Evolutionary conservation across 2,888 invertebrate genomes (phyloP).

Genomic region (Cyrtodaria siliqua): DNA sequence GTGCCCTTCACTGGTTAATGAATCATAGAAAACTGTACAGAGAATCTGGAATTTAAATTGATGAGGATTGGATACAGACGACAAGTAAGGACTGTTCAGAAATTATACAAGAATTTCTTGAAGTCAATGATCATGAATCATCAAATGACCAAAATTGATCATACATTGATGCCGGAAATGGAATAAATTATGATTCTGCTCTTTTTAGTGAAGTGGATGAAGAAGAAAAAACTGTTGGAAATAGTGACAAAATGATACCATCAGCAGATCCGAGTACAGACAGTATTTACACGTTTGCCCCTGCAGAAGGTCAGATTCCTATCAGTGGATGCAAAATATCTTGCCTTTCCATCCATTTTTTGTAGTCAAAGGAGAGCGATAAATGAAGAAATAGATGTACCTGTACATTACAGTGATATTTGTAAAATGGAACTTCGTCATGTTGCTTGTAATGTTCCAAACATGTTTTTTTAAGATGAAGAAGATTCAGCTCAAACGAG

Average conservation of each 20-base stretch:
- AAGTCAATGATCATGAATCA: not conserved
- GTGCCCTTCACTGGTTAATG: constrained; percentile 58
- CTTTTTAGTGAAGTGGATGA: constrained; percentile 30
- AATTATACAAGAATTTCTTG: constrained; percentile 19
- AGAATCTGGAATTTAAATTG: constrained; percentile 40
- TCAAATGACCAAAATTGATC: no score
- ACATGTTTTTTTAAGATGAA: no score
- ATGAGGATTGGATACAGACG: constrained; percentile 37
- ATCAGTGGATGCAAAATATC: constrained; percentile 13
- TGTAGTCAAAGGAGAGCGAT: no score
- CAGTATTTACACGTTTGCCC: constrained; percentile 37
- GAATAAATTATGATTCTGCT: constrained; percentile 17
- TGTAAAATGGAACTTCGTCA: no score
- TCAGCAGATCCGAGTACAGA: constrained; percentile 15
- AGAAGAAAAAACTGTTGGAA: constrained; percentile 20
- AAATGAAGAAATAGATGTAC: no score
- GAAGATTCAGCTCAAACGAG: no score
- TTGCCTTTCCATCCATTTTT: constrained; percentile 17
- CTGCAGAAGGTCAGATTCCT: constrained; percentile 23
- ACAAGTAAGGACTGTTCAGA: constrained; percentile 10
- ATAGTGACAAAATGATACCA: constrained; percentile 46
- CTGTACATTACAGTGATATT: no score
- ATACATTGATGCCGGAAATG: no score
- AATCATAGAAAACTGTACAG: no score
- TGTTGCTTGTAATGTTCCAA: no score